Conservation (phyloP, 2,113 vertebrate species). For the Eupsittula cactorum region DNA sequence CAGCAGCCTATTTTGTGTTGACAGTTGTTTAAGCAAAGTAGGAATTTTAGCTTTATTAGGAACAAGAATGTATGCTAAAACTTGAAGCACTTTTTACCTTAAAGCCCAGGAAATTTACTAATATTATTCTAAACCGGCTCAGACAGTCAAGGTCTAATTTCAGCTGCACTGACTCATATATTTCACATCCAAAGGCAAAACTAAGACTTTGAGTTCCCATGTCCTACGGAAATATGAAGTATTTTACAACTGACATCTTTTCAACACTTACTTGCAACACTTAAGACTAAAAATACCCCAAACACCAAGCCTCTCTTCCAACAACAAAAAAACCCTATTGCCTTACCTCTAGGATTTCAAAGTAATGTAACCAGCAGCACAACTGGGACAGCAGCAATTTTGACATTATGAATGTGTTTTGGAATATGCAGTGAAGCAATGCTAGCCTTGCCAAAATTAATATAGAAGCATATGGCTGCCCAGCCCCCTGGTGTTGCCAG, state of each 20-base stretch:
- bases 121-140: not conserved
- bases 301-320: not conserved
- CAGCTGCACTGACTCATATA: not conserved
- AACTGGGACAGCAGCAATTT: not conserved
- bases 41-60: not conserved
- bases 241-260: not conserved
- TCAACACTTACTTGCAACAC: not conserved
- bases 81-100: not conserved
- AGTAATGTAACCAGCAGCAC: not conserved
- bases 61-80: not conserved
- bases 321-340: not conserved
- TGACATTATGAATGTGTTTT: not conserved
- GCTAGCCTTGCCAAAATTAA: conserved; percentile 34
- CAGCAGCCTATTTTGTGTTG: not conserved
- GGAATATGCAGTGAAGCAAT: not conserved
- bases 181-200: not conserved
- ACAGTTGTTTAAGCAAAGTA: not conserved
- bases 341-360: not conserved
- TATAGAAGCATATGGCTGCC: conserved; percentile 6
- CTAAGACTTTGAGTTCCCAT: not conserved
- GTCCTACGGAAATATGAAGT: not conserved
- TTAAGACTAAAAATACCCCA: not conserved
- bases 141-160: not conserved
- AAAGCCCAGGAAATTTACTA: not conserved
- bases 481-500: not conserved